Base-by-base conservation (phyloP, 2,797 vertebrate species). In the Gobio occitaniae region DNA sequence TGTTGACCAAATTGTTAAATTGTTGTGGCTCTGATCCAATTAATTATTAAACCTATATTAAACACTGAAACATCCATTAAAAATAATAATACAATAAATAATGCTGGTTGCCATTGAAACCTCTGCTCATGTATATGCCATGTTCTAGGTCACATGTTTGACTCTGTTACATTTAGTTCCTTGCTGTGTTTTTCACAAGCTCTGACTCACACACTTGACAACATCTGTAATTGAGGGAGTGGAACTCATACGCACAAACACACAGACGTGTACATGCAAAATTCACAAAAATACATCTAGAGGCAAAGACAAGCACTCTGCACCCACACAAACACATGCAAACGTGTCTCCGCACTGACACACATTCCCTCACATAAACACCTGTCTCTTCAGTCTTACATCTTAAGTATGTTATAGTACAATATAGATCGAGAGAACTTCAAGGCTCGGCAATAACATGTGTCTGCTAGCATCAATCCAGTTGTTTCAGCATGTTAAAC, bases 261-360 rank as follows among this genome's bases (percentile, higher is more conserved):
- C 44, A 44, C 15, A 74, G 56, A 80, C 56, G 72, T 25, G 32
- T n/a, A 63, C 11, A 71, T 44, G 3, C 15, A 12, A 78, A 17
- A 50, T 25, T 63, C 17, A 25, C 72, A 87, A 36, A 47, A 75
- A 83, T n/a, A 78, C 74, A 38, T 56, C 65, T 80, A 76, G 63
- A 77, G 21, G 29, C 59, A 52, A 72, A 72, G 69, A 48, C 38
- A 76, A 75, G 47, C 36, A 52, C 54, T 15, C 54, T 78, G 54
- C 84, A 63, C 82, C 65, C 78, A 68, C 84, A 84, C 82, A 48
- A 47, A 65, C 69, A 54, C 82, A 77, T 15, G 66, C 54, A 78
- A 44, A 81, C 29, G 47, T 74, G 52, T 36, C 44, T 44, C 21
- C 2, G 1, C 82, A 68, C 47, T 83, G 82, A 68, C 82, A 83